These are phyloP conservation scores for Euphonia xanthogaster DNA, from an alignment of 2,797 vertebrate species.

Conservation along the genomic window DNA sequence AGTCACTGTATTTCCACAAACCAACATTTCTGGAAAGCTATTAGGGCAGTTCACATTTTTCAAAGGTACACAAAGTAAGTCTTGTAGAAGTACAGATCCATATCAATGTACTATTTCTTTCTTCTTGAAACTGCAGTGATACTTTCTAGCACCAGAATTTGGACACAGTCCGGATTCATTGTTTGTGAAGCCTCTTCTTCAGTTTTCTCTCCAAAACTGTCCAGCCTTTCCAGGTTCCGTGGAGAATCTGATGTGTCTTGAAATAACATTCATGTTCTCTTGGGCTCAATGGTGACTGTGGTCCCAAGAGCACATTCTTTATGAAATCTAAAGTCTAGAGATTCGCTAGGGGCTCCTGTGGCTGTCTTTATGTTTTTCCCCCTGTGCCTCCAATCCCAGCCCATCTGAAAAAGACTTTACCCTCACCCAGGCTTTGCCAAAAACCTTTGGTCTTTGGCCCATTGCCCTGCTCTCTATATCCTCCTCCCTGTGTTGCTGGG, in stretches of 20 bases:
- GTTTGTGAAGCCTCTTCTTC: neutral
- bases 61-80: neutral
- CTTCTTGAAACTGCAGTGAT: neutral
- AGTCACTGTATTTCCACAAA: neutral
- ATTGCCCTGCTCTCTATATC: neutral
- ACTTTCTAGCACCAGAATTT: neutral
- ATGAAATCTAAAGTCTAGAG: neutral
- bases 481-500: neutral
- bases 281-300: rapidly evolving
- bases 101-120: neutral
- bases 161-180: neutral
- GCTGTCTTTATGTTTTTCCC: neutral
- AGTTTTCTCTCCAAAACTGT: neutral
- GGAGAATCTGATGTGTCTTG: neutral
- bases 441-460: neutral
- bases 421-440: neutral
- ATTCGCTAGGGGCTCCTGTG: neutral
- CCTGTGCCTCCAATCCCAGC: neutral
- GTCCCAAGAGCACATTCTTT: neutral
- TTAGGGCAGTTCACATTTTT: neutral
- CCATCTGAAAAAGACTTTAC: neutral
- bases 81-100: neutral
- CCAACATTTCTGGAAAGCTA: neutral
- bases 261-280: neutral
- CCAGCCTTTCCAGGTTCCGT: neutral